These are phyloP conservation scores for Calliphora vomitoria DNA, from an alignment of 2,888 invertebrate genomes.

Conservation along the genomic window DNA sequence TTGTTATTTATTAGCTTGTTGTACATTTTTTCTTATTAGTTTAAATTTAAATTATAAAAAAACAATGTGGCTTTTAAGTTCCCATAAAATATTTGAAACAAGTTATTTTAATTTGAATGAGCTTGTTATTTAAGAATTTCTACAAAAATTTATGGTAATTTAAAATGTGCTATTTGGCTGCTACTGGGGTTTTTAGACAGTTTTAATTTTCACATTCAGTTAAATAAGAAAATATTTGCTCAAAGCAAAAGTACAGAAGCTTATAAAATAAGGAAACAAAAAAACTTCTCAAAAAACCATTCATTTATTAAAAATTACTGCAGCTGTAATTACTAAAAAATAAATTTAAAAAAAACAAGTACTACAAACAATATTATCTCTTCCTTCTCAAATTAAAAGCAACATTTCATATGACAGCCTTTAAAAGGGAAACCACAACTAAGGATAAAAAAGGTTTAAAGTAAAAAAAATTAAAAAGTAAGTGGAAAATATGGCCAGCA, in stretches of 20 bases:
- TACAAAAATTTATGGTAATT: conserved; percentile 12
- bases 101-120: not conserved
- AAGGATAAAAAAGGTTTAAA: not conserved
- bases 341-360: not conserved
- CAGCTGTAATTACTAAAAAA: not conserved
- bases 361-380: not conserved
- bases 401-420: not conserved
- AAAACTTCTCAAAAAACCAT: not conserved
- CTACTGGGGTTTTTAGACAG: not conserved
- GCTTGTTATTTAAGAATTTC: not conserved
- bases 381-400: not conserved
- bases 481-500: not conserved
- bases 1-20: conserved; percentile 2
- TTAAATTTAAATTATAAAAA: no score
- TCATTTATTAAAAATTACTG: not conserved
- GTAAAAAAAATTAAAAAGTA: not conserved
- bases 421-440: not conserved
- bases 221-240: conserved; percentile 16
- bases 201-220: not conserved
- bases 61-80: conserved; percentile 13
- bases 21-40: no score
- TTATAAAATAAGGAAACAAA: not conserved
- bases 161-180: conserved; percentile 15
- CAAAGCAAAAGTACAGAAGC: not conserved
- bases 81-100: not conserved